These are phyloP conservation scores for Rousettus madagascariensis DNA, from an alignment of 2,797 vertebrate genomes.

Conservation along the genomic window DNA sequence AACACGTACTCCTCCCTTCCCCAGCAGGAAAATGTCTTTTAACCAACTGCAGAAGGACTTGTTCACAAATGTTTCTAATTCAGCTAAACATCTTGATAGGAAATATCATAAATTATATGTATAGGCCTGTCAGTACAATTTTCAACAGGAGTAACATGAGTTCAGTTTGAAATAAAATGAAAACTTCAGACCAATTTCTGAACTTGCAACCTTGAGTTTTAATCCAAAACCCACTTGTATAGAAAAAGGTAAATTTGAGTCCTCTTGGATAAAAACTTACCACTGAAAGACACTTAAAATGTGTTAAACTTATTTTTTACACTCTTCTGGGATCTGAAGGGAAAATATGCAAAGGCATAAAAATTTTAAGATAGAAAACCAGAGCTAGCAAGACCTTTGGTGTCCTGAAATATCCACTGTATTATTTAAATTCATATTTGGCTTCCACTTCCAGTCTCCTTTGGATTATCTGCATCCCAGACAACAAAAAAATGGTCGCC, in stretches of 20 bases:
- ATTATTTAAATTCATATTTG: neutral
- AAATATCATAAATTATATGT: constrained; percentile 84
- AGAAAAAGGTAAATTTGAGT: constrained; percentile 19
- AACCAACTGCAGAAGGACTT: constrained; percentile 75
- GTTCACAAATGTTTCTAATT: constrained; percentile 87
- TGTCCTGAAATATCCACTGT: neutral
- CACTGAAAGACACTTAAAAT: constrained; percentile 18
- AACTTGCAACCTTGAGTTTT: constrained; percentile 75
- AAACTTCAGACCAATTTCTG: constrained; percentile 80
- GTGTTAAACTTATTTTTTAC: neutral
- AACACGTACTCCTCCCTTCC: neutral
- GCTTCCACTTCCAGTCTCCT: neutral
- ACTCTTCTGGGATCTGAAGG: neutral
- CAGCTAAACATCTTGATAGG: constrained; percentile 85
- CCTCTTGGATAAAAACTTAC: constrained; percentile 38
- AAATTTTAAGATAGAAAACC: neutral
- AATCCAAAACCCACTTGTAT: constrained; percentile 67
- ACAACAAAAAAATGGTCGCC: neutral
- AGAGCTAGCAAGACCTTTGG: neutral
- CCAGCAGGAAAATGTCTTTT: constrained; percentile 78
- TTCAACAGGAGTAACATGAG: constrained; percentile 80
- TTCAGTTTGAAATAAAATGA: constrained; percentile 81
- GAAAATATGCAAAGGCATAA: neutral
- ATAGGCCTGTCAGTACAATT: constrained; percentile 82
- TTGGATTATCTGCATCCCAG: neutral